Base-by-base conservation (phyloP, 2,113 vertebrate genomes). In the Antennarius striatus region DNA sequence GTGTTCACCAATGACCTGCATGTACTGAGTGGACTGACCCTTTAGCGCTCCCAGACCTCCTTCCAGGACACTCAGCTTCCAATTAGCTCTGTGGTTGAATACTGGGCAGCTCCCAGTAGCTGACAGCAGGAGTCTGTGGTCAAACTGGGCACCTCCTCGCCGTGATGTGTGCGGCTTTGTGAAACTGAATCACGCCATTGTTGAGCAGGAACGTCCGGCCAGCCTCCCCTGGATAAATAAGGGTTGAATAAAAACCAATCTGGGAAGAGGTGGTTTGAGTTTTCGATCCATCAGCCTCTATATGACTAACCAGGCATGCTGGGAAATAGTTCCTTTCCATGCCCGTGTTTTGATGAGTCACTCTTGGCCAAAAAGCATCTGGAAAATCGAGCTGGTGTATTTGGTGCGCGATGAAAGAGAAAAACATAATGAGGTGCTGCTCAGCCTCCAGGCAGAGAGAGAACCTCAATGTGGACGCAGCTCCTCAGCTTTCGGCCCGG, bases 301-400 rank as follows among this genome's bases (percentile, higher is more conserved):
- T 62, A 54, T 85, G 71, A 73, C 60, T 70, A 73, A 79, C 54
- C 45, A 1, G 45, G 79, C 79, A 63, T 79, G 63, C 82, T 71
- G 82, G 77, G 76, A 86, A 77, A 46, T 56, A 71, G 66, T 75
- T 80, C 56, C 30, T 55, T 60, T 69, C 77, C 65, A 75, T 57
- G 71, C 57, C 46, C 2, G 62, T 60, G 55, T 55, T 65, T 49
- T 81, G 36, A 77, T 84, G 81, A 82, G 28, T 82, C 76, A 74
- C 45, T 65, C 61, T 40, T 0, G 30, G 60, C 49, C 40, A 22
- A 57, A 68, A 79, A 66, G 46, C 5, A 13, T 48, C 49, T 56
- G 73, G 62, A 75, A 86, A 73, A 40, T 8, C 43, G 67, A 80
- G 54, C 60, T 7, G 22, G n/a, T 13, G 22, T 55, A 74, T 75